Percentiles rank a stretch among this genome's conserved stretches.
Evolutionary conservation across 1,140 invertebrate genomes (phyloP).

Genomic region (Tyrophagus putrescentiae): DNA sequence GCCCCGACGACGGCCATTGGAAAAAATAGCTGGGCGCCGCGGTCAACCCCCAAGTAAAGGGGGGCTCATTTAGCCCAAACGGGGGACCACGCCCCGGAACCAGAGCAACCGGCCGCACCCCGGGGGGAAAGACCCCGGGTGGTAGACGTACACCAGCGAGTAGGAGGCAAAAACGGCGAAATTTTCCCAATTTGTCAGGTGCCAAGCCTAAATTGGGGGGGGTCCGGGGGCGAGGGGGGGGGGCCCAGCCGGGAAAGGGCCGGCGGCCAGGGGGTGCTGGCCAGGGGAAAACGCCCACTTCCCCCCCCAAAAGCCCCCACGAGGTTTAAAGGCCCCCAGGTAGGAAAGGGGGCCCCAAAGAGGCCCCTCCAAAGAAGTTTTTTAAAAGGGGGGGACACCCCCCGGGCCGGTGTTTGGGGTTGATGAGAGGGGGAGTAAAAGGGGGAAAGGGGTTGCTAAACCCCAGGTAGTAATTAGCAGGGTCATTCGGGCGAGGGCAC

Average conservation of each 20-base stretch:
- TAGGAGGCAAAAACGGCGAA: constrained; percentile 69
- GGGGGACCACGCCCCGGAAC: constrained; percentile 57
- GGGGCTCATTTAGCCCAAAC: constrained; percentile 59
- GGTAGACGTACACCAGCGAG: constrained; percentile 74
- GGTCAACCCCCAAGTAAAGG: constrained; percentile 37
- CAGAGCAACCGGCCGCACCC: constrained; percentile 61
- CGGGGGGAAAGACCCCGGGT: constrained; percentile 72
- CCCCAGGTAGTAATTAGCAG: constrained; percentile 26
- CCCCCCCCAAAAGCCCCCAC: constrained; percentile 35
- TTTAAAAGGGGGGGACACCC: constrained; percentile 58
- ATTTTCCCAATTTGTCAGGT: constrained; percentile 56
- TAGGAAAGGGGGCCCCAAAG: constrained; percentile 60
- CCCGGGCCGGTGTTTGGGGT: constrained; percentile 50
- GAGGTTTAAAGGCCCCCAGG: constrained; percentile 49
- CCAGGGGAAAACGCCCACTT: constrained; percentile 23
- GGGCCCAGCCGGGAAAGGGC: constrained; percentile 35
- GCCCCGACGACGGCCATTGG: background rate
- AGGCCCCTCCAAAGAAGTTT: constrained; percentile 54
- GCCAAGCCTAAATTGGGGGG: constrained; percentile 43
- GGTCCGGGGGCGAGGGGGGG: constrained; percentile 28
- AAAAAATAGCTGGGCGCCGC: background rate
- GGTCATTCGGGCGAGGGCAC: constrained; percentile 24
- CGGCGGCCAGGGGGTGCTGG: constrained; percentile 27
- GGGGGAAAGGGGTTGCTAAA: constrained; percentile 63
- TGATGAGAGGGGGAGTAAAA: constrained; percentile 64